Evolutionary conservation across 2,888 invertebrate species (phyloP), one percentile per base, ranked within the genome.

Genomic region (Balanococcus diminutus): DNA sequence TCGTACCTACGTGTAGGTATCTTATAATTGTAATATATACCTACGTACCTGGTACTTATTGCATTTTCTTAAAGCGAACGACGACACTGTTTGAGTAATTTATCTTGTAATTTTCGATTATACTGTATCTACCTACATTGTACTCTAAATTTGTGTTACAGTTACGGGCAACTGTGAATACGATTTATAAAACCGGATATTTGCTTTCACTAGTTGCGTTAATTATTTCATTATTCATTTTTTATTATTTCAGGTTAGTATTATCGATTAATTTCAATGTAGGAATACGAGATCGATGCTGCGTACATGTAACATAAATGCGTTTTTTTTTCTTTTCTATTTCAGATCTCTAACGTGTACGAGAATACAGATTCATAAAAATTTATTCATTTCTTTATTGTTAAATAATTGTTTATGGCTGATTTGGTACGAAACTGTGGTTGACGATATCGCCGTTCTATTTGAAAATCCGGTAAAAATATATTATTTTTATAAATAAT

Each of bases 111-210:
- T 16, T 67, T 67, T 1, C 61, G n/a, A 67, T 67, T 0, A 51
- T 19, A 8, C n/a, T 36, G 51, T 51, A 51, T 22, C 22, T 56
- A 22, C 22, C 14, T 67, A 67, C 67, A n/a, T 28, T 4, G 19
- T 5, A 67, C 14, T 32, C 8, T 56, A 9, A n/a, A 36, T 36
- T 87, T 88, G 87, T 88, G 87, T 91, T 90, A 81, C 91, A 95
- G 95, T 93, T 94, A 89, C 92, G 93, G 36, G 92, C 92, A 87
- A 92, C 92, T n/a, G 95, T 96, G 0, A 91, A 95, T 85, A 92
- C 93, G 19, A 90, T 98, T 89, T 98, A 98, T 91, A 93, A 94
- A 88, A 90, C 92, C 87, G 98, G 98, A 1, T 93, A 96, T 82
- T 94, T 93, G 86, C 89, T 95, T 9, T 97, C 97, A 0, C 91